Base-by-base conservation (phyloP, 2,797 vertebrate species). In the Cynopterus sphinx region DNA sequence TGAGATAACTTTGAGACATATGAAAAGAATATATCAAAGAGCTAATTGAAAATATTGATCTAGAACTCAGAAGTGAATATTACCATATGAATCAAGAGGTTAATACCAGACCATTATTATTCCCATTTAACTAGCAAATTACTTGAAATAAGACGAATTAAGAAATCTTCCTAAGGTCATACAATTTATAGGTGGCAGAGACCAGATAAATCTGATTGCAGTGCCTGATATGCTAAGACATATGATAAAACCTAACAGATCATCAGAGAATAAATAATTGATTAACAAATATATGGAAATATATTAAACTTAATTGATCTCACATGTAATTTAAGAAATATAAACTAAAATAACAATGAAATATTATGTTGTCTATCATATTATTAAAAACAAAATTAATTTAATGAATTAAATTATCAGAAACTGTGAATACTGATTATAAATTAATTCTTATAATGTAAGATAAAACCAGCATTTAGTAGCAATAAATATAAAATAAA, bases 311-410 rank as follows among this genome's bases (percentile, higher is more conserved):
- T 65, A 73, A 15, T 83, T 51, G 5, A 43, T 28, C 11, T 82
- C 51, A 79, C 36, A 84, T 84, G 17, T 81, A 85, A 84, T 71
- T 82, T 49, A 59, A 84, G 12, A 39, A 83, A 83, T 61, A 1
- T 31, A 57, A 93, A 78, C 5, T 85, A 91, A 87, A 91, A 36
- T 81, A 67, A 46, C 24, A 86, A 87, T 53, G 6, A 5, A 33
- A 82, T 51, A 53, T 4, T 68, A 39, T 36, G 7, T n/a, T 79
- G 3, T 65, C 21, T 90, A 16, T n/a, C 86, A 68, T 6, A 63
- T 77, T 46, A 61, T n/a, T 92, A 78, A 87, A 81, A 70, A 33
- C 6, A 59, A 93, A 75, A 77, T 79, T 85, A 84, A 90, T 46
- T 90, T 55, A 68, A 75, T 59, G 26, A 78, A 68, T 57, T 68